Conservation (phyloP, 2,888 invertebrate genomes). For the Habrosyne pyritoides region DNA sequence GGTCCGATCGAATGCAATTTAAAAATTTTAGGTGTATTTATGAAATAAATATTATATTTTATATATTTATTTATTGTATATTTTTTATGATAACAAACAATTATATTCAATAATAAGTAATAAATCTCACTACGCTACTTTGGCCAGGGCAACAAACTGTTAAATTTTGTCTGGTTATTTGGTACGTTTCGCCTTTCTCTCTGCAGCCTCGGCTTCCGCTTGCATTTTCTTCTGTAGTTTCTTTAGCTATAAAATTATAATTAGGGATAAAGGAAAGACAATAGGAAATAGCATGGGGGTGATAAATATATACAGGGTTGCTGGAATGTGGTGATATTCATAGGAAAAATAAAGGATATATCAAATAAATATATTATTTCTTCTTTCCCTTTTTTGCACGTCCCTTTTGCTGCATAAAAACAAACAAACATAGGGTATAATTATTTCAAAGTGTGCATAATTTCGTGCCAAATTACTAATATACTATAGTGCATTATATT, state of each 20-base stretch:
- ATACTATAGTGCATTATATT: no score
- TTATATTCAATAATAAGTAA: constrained; percentile 5
- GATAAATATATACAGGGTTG: not conserved
- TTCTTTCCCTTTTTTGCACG: constrained; percentile 76
- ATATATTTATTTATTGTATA: no score
- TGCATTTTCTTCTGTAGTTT: constrained; percentile 62
- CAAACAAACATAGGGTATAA: constrained; percentile 16
- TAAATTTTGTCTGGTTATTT: constrained; percentile 23
- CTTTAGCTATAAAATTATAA: constrained; percentile 49
- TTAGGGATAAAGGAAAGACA: constrained; percentile 16
- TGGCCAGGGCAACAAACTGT: not conserved
- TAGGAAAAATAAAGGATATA: constrained; percentile 13
- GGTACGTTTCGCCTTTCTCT: constrained; percentile 32
- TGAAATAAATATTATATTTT: no score
- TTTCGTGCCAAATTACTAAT: no score
- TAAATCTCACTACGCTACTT: constrained; percentile 2
- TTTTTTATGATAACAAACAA: no score
- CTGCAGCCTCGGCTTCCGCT: constrained; percentile 39
- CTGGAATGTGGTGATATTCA: no score
- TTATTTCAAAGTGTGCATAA: constrained; percentile 2
- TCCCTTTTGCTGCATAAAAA: constrained; percentile 68
- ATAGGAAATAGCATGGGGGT: constrained; percentile 32
- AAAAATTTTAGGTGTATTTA: no score
- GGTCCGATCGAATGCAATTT: no score
- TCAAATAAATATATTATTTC: constrained; percentile 63